Conservation (phyloP, 2,888 invertebrate genomes). For the Achlya flavicornis region DNA sequence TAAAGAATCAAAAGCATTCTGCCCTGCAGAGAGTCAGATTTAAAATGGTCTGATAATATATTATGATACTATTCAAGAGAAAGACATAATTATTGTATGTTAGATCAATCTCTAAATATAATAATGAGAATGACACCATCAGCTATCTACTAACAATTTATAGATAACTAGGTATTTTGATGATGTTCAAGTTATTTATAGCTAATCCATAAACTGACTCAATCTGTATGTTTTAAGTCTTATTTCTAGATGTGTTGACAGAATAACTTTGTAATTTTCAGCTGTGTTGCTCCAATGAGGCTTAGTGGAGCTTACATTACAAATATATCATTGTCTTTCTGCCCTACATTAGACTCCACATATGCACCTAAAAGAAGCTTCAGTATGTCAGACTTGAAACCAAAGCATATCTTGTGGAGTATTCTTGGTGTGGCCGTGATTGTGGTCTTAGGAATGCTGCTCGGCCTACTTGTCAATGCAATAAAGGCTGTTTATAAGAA, state of each 20-base stretch:
- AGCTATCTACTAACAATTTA: neutral
- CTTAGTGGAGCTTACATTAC: conserved; percentile 69
- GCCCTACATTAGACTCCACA: conserved; percentile 69
- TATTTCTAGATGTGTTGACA: conserved; percentile 19
- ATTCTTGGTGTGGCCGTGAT: conserved; percentile 71
- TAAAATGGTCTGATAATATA: neutral
- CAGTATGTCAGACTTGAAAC: conserved; percentile 60
- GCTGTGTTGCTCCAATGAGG: conserved; percentile 76
- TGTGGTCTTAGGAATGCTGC: conserved; percentile 66
- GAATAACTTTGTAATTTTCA: conserved; percentile 47
- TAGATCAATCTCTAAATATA: neutral
- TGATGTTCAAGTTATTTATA: conserved; percentile 1
- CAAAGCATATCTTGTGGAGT: conserved; percentile 75
- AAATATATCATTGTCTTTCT: conserved; percentile 68
- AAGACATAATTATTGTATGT: neutral
- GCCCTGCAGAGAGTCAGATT: neutral
- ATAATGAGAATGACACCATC: neutral
- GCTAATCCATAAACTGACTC: neutral
- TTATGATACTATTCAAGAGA: too few relatives aligned
- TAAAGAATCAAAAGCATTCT: too few relatives aligned
- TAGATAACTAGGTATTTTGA: neutral
- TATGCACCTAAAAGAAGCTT: conserved; percentile 56
- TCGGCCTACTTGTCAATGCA: conserved; percentile 68
- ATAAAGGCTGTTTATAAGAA: conserved; percentile 65
- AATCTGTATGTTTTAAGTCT: conserved; percentile 6